phyloP scores from a whole-genome alignment of 2,888 invertebrate genomes.

The Hirudinaria manillensis region DNA sequence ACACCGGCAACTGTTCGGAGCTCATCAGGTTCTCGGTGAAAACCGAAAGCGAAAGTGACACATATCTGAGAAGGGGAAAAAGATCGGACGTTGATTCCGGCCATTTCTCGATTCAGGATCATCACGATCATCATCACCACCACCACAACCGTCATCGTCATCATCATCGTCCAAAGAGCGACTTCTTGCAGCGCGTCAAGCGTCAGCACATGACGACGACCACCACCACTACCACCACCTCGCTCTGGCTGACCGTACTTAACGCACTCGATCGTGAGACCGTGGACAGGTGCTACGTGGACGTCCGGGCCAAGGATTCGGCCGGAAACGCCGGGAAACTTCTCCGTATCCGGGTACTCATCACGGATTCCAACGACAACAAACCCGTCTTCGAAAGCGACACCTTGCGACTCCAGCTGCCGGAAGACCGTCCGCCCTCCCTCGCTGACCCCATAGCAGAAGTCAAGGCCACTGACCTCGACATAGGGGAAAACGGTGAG shows the following conservation, averaged over 20 bases:
- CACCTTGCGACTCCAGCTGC: neutral
- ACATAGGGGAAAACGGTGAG: constrained; percentile 26
- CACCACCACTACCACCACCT: neutral
- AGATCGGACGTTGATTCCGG: neutral
- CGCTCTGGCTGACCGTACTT: constrained; percentile 19
- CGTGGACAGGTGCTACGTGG: neutral
- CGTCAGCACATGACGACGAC: neutral
- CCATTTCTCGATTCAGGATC: too few species aligned
- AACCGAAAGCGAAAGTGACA: constrained; percentile 15
- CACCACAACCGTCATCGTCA: neutral
- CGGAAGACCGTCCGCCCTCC: constrained; percentile 17
- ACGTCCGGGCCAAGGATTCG: neutral
- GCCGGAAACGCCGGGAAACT: constrained; percentile 1
- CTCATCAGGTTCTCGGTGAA: neutral
- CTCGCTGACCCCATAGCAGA: neutral
- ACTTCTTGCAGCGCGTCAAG: neutral
- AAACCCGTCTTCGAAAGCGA: constrained; percentile 21
- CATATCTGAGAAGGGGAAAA: neutral
- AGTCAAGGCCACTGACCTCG: constrained; percentile 17
- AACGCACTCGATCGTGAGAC: constrained; percentile 10
- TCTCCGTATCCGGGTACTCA: neutral
- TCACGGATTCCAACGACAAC: constrained; percentile 27
- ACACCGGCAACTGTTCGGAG: constrained; percentile 8
- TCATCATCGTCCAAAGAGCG: too few species aligned
- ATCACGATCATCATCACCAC: neutral